These are phyloP conservation scores for Nomada fucata DNA, from an alignment of 2,888 invertebrate genomes.

Conservation along the genomic window DNA sequence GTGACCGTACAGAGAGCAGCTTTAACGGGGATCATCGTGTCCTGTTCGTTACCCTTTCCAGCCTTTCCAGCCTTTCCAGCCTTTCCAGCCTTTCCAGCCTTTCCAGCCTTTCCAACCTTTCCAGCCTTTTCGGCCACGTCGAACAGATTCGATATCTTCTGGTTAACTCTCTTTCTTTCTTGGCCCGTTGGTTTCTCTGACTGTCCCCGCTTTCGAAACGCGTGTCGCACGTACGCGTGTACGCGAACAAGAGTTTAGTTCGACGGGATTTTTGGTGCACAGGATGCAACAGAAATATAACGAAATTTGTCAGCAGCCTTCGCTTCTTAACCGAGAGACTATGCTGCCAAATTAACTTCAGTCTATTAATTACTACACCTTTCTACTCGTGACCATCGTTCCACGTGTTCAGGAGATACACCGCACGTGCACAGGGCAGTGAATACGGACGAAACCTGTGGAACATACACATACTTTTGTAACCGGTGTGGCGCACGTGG, in stretches of 20 bases:
- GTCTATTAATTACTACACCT: not conserved
- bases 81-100: conserved; percentile 1
- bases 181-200: no score
- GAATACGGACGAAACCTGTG: conserved; percentile 27
- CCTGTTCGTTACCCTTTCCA: conserved; percentile 3
- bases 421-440: conserved; percentile 34
- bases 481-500: conserved; percentile 37
- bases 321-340: no score
- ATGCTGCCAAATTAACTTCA: no score
- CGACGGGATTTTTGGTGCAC: no score
- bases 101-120: conserved; percentile 1
- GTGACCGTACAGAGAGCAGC: not conserved
- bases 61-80: not conserved
- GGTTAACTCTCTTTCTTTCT: not conserved
- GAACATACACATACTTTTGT: not conserved
- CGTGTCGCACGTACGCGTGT: no score
- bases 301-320: no score
- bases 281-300: no score
- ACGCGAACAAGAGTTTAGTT: no score
- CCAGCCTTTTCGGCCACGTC: not conserved
- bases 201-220: not conserved
- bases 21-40: not conserved
- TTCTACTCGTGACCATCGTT: conserved; percentile 32
- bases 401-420: conserved; percentile 27
- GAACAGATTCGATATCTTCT: not conserved